Evolutionary conservation across 2,888 invertebrate genomes (phyloP).

Genomic region (Cacoxenus indagator): DNA sequence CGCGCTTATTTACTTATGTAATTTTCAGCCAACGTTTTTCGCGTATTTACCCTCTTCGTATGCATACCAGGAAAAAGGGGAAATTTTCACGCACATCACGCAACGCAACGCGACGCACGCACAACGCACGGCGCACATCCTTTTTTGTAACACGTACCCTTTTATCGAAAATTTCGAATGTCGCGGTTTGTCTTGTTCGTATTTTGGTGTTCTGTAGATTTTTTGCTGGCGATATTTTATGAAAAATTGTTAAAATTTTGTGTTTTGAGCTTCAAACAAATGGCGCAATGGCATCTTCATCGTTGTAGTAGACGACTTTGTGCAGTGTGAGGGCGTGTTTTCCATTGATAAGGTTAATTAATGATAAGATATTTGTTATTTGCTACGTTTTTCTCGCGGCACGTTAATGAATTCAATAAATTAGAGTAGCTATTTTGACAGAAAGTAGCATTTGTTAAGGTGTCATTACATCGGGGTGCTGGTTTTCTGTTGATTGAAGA

Average conservation of each 20-base stretch:
- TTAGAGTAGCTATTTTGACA: slow-evolving; percentile 17
- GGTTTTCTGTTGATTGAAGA: neutral
- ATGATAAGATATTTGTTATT: slow-evolving; percentile 41
- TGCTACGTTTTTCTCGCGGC: slow-evolving; percentile 1
- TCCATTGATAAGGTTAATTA: slow-evolving; percentile 45
- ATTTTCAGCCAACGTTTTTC: neutral
- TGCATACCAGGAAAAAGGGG: slow-evolving; percentile 43
- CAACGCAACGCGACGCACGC: too few relatives aligned
- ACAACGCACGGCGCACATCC: slow-evolving; percentile 41
- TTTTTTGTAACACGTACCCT: slow-evolving; percentile 17
- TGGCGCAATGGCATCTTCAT: slow-evolving; percentile 31
- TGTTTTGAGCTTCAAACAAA: slow-evolving; percentile 40
- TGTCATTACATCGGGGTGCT: neutral
- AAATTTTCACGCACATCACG: slow-evolving; percentile 56
- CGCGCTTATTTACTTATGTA: slow-evolving; percentile 18
- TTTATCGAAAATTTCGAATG: slow-evolving; percentile 17
- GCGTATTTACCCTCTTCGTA: slow-evolving; percentile 9
- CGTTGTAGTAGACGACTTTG: neutral
- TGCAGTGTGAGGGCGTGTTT: slow-evolving; percentile 6
- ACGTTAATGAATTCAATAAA: slow-evolving; percentile 41
- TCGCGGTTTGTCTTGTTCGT: slow-evolving; percentile 24
- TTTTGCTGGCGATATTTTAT: slow-evolving; percentile 44
- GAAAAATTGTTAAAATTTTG: slow-evolving; percentile 41
- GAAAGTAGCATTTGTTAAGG: slow-evolving; percentile 1
- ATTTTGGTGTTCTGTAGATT: slow-evolving; percentile 40